Conservation (phyloP, 2,113 vertebrate genomes). For the Phrynocephalus versicolor region DNA sequence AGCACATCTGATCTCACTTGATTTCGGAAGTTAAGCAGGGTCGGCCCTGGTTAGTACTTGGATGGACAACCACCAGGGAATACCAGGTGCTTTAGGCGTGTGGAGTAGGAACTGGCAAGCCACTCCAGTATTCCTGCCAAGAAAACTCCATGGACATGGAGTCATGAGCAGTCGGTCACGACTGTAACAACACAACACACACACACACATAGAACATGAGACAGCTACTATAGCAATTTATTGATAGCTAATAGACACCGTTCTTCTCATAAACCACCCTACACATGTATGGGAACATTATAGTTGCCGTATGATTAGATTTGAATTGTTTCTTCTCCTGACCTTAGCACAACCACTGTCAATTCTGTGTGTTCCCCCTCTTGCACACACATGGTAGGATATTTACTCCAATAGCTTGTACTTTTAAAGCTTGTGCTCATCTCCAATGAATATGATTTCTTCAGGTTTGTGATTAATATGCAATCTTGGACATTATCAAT, state of each 20-base stretch:
- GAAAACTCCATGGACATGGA: no score
- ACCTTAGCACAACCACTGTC: slow-evolving; percentile 62
- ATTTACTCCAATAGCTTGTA: slow-evolving; percentile 61
- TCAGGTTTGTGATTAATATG: slow-evolving; percentile 63
- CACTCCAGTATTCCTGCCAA: no score
- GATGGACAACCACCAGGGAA: no score
- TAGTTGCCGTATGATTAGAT: slow-evolving; percentile 53
- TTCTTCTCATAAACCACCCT: slow-evolving; percentile 33
- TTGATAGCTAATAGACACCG: slow-evolving; percentile 48
- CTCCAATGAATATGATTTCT: slow-evolving; percentile 56
- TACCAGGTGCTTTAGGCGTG: no score
- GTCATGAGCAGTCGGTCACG: no score
- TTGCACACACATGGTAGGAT: slow-evolving; percentile 64
- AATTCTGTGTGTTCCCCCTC: slow-evolving; percentile 50
- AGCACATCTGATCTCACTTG: no score
- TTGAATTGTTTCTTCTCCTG: slow-evolving; percentile 41
- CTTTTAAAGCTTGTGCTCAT: slow-evolving; percentile 34
- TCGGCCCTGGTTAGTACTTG: no score
- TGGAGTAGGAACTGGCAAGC: no score
- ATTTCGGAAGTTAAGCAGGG: no score
- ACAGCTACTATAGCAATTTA: slow-evolving; percentile 47
- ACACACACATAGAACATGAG: no score
- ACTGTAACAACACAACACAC: no score
- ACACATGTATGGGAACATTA: slow-evolving; percentile 34
- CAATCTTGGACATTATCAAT: slow-evolving; percentile 54